Percentiles rank a stretch among this genome's conserved stretches.
Evolutionary conservation across 2,888 invertebrate genomes (phyloP).

Genomic region (Amblyteles armatorius): DNA sequence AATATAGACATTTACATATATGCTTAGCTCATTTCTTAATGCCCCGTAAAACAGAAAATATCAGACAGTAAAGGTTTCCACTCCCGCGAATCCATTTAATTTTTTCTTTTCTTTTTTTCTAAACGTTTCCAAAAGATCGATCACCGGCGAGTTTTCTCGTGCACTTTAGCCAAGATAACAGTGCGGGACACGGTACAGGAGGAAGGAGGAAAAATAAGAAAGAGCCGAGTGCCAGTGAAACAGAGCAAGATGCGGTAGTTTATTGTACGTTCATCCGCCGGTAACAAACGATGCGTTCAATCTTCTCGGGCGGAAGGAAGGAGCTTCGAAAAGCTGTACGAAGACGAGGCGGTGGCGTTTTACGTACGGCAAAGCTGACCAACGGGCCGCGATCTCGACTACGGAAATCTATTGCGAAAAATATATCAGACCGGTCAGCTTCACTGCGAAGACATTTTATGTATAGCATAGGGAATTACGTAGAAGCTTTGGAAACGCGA

Average conservation of each 20-base stretch:
- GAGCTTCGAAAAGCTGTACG: conserved; percentile 32
- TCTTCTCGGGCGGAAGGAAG: conserved; percentile 43
- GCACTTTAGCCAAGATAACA: conserved; percentile 14
- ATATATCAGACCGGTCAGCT: conserved; percentile 5
- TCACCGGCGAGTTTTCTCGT: conserved; percentile 29
- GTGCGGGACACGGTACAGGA: conserved; percentile 23
- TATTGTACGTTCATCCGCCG: conserved; percentile 52
- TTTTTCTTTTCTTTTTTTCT: conserved; percentile 15
- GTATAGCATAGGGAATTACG: background rate
- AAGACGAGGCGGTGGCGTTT: conserved; percentile 14
- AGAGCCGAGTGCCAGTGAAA: conserved; percentile 19
- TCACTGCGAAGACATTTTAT: background rate
- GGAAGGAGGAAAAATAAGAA: conserved; percentile 32
- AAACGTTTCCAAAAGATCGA: conserved; percentile 50
- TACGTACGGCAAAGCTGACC: conserved; percentile 11
- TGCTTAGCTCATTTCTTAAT: conserved; percentile 27
- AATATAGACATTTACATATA: background rate
- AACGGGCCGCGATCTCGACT: background rate
- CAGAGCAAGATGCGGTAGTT: conserved; percentile 52
- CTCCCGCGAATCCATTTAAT: conserved; percentile 35
- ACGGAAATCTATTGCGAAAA: conserved; percentile 5
- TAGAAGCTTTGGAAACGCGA: background rate
- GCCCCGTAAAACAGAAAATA: conserved; percentile 6
- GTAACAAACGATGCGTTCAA: conserved; percentile 57
- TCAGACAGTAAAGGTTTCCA: conserved; percentile 27